Conservation (phyloP, 2,797 vertebrate genomes). For the Xerus rutilus region DNA sequence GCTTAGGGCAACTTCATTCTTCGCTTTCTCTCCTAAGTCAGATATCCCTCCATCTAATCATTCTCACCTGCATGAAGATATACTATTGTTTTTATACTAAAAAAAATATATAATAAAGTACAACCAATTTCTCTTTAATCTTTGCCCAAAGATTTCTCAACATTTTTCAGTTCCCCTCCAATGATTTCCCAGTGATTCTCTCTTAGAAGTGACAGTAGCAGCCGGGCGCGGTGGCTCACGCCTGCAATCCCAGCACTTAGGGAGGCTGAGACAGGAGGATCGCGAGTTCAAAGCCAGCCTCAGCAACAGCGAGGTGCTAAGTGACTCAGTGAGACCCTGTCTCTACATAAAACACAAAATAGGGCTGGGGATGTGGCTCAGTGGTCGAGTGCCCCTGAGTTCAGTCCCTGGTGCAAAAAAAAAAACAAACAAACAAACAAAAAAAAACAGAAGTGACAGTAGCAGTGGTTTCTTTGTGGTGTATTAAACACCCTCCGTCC, state of each 20-base stretch:
- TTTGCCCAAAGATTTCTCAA: neutral
- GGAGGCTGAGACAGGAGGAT: too few relatives aligned
- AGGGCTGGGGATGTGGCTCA: too few relatives aligned
- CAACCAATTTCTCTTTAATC: neutral
- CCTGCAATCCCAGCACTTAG: too few relatives aligned
- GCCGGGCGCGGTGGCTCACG: too few relatives aligned
- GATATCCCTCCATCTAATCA: neutral
- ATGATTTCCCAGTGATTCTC: neutral
- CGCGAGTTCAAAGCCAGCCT: too few relatives aligned
- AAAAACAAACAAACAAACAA: too few relatives aligned
- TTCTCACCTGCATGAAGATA: neutral
- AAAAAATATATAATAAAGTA: neutral
- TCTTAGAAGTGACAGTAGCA: neutral
- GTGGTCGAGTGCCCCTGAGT: too few relatives aligned
- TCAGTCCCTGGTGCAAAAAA: too few relatives aligned
- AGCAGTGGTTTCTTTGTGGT: neutral
- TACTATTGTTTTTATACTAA: neutral
- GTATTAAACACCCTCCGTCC: neutral
- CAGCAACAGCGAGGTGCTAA: too few relatives aligned
- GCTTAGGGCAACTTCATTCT: neutral
- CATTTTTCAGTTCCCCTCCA: neutral
- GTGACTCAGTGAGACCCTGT: too few relatives aligned
- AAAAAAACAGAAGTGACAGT: neutral
- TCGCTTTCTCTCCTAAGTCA: neutral
- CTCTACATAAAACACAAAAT: too few relatives aligned